Percentiles rank a stretch among this genome's conserved stretches.
phyloP scores from a whole-genome alignment of 2,888 invertebrate species.

The Xiphydria camelus region DNA sequence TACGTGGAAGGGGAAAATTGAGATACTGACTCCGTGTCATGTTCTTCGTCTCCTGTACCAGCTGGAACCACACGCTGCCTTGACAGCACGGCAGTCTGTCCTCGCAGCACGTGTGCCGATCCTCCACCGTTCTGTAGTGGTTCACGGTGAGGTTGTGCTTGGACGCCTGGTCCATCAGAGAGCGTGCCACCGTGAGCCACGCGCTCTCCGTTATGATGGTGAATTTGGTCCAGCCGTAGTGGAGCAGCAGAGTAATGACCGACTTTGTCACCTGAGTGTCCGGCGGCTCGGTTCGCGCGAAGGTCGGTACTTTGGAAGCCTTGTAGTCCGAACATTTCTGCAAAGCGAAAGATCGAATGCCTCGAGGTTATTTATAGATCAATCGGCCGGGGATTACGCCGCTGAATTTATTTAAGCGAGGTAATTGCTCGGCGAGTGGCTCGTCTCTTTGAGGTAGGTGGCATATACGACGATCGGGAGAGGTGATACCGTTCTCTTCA shows the following conservation, averaged over 20 bases:
- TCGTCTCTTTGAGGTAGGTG: no score
- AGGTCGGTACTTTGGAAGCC: slow-evolving; percentile 85
- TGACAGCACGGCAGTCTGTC: slow-evolving; percentile 76
- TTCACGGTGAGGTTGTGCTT: slow-evolving; percentile 83
- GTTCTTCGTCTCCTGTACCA: slow-evolving; percentile 83
- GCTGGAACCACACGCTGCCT: slow-evolving; percentile 79
- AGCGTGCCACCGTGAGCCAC: slow-evolving; percentile 81
- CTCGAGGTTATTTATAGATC: not conserved
- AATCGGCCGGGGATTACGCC: not conserved
- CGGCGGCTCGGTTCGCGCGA: slow-evolving; percentile 92
- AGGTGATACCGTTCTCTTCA: no score
- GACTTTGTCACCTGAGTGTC: slow-evolving; percentile 96
- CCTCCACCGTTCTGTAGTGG: slow-evolving; percentile 72
- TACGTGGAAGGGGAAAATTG: slow-evolving; percentile 17
- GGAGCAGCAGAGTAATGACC: slow-evolving; percentile 84
- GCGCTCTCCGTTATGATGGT: slow-evolving; percentile 83
- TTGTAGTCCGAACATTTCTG: slow-evolving; percentile 94
- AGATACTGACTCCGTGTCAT: slow-evolving; percentile 78
- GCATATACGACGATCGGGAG: no score
- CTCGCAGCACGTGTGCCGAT: slow-evolving; percentile 77
- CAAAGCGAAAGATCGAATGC: slow-evolving; percentile 50
- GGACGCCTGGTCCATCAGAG: slow-evolving; percentile 75
- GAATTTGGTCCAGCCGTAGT: slow-evolving; percentile 94
- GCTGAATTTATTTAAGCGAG: not conserved
- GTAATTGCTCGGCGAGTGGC: no score